phyloP scores from a whole-genome alignment of 2,797 vertebrate genomes.

The Prionace glauca region DNA sequence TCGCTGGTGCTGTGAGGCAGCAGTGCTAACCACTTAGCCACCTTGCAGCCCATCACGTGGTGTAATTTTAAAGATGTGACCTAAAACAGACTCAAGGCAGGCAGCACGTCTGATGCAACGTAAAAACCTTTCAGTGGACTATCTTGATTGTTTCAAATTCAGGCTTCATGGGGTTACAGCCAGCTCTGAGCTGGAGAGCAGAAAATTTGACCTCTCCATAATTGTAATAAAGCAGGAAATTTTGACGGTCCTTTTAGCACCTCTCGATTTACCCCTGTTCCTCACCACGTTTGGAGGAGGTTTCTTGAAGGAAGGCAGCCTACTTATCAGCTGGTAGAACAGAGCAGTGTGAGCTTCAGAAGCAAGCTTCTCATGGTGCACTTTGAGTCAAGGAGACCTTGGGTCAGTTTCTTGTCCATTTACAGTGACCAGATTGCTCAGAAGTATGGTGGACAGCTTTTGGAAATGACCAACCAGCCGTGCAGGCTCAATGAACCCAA shows the following conservation, averaged over 20 bases:
- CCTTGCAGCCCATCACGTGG: too few relatives aligned
- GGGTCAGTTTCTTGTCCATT: not conserved
- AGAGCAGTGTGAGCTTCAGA: not conserved
- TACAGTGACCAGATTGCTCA: not conserved
- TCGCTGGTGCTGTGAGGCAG: too few relatives aligned
- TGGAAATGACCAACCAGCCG: not conserved
- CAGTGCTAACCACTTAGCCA: too few relatives aligned
- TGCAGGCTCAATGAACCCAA: not conserved
- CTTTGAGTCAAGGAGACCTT: too few relatives aligned
- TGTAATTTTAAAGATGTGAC: not conserved
- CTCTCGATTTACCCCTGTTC: not conserved
- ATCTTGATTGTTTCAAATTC: not conserved
- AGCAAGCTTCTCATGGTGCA: too few relatives aligned
- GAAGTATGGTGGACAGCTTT: not conserved
- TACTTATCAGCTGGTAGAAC: not conserved
- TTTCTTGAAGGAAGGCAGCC: not conserved
- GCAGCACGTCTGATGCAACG: not conserved
- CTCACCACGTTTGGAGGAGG: not conserved
- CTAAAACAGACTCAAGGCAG: not conserved
- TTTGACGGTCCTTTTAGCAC: not conserved
- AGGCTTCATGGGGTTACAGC: not conserved
- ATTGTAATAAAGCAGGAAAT: not conserved
- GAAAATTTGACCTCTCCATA: not conserved
- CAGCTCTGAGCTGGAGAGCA: not conserved
- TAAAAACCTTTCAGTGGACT: not conserved